Evolutionary conservation across 2,113 vertebrate genomes (phyloP).

Genomic region (Tichodroma muraria): DNA sequence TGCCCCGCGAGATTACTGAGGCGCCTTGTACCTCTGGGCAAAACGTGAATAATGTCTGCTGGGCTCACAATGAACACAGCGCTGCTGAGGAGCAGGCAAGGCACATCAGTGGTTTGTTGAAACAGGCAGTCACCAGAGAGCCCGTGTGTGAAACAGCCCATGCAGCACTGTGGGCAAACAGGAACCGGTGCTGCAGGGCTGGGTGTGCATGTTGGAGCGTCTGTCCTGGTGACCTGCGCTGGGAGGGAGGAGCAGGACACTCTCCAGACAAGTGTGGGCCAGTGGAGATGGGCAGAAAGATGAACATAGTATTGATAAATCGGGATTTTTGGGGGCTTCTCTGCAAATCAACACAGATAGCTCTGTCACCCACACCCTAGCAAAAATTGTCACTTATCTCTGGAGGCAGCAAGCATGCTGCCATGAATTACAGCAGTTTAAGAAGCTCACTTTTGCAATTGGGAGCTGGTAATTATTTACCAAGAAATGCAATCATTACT

Average conservation of each 20-base stretch:
- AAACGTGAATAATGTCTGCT: neutral
- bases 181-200: neutral
- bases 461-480: conserved; percentile 8
- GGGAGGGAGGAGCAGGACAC: neutral
- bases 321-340: neutral
- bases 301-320: neutral
- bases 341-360: conserved; percentile 10
- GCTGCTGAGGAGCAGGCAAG: neutral
- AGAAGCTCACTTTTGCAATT: neutral
- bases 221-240: neutral
- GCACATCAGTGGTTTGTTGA: neutral
- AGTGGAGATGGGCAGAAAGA: neutral
- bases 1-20: neutral
- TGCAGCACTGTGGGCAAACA: neutral
- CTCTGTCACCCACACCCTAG: neutral
- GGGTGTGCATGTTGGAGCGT: neutral
- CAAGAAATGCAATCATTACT: conserved; percentile 3
- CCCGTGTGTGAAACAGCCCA: accelerated
- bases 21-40: neutral
- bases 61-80: accelerated
- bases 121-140: neutral
- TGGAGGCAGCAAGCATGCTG: neutral
- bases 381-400: neutral
- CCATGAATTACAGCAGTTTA: conserved; percentile 4
- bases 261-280: neutral